Evolutionary conservation across 2,888 invertebrate genomes (phyloP).

Genomic region (Notodonta dromedarius): DNA sequence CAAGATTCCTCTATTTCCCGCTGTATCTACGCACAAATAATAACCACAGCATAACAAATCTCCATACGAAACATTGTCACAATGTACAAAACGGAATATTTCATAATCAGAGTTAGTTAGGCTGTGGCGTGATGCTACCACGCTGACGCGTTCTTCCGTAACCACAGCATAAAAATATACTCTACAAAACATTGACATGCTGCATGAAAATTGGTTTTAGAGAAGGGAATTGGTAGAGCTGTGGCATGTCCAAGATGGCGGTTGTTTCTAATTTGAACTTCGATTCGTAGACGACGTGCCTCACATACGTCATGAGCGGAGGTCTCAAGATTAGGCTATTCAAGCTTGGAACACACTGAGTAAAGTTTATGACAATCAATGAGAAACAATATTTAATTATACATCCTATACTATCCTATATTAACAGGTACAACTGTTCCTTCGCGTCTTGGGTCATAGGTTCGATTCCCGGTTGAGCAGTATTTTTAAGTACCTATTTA

Average conservation of each 20-base stretch:
- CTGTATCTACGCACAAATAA: constrained; percentile 52
- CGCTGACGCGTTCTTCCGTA: background rate
- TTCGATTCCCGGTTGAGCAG: too few species aligned
- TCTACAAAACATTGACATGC: constrained; percentile 7
- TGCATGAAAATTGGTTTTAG: constrained; percentile 6
- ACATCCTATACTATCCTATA: too few species aligned
- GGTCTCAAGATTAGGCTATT: constrained; percentile 82
- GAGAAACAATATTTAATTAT: too few species aligned
- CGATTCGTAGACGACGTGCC: constrained; percentile 69
- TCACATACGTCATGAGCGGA: constrained; percentile 78
- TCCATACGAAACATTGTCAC: constrained; percentile 5
- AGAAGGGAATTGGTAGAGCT: constrained; percentile 41
- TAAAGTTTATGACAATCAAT: too few species aligned
- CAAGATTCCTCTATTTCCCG: constrained; percentile 79
- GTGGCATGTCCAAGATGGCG: constrained; percentile 61
- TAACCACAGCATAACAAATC: constrained; percentile 43
- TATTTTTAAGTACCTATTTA: too few species aligned
- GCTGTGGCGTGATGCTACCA: background rate
- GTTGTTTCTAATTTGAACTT: constrained; percentile 66
- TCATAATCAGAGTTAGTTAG: background rate
- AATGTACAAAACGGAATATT: background rate
- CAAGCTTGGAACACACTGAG: constrained; percentile 31
- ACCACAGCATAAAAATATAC: constrained; percentile 44
- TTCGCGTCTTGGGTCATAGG: too few species aligned
- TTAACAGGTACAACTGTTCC: too few species aligned